phyloP scores from a whole-genome alignment of 53 echinoderm and acorn worm genomes.

The Antedon mediterranea region DNA sequence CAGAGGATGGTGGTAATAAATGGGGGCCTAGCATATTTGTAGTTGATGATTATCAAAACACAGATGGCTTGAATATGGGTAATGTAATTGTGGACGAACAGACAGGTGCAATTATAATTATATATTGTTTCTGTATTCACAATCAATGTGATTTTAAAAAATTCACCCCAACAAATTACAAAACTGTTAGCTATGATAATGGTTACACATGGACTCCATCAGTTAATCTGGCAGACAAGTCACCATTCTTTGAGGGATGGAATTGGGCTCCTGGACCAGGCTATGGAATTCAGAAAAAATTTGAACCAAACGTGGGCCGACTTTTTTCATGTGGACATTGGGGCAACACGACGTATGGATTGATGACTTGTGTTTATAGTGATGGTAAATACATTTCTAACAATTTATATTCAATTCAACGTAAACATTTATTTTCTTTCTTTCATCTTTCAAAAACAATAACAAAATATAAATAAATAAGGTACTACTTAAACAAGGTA shows the following conservation, averaged over 20 bases:
- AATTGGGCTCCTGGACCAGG: constrained; percentile 1
- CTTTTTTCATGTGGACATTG: neutral
- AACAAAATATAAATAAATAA: too few species aligned
- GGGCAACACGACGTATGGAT: neutral
- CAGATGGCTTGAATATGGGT: constrained; percentile 30
- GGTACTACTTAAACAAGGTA: too few species aligned
- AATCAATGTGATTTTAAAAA: constrained; percentile 11
- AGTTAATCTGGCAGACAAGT: constrained; percentile 17
- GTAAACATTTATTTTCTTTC: too few species aligned
- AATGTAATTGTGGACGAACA: constrained; percentile 24
- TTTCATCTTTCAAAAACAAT: too few species aligned
- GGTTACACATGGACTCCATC: constrained; percentile 31
- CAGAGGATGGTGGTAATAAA: constrained; percentile 16
- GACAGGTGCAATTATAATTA: constrained; percentile 14
- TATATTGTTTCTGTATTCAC: constrained; percentile 36
- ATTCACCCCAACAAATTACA: constrained; percentile 16
- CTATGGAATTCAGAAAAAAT: neutral
- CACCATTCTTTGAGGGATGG: constrained; percentile 12
- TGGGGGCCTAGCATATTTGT: constrained; percentile 22
- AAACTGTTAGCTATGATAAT: constrained; percentile 24
- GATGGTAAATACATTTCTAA: constrained; percentile 23
- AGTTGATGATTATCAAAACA: constrained; percentile 30
- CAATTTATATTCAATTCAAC: neutral
- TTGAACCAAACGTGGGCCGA: neutral
- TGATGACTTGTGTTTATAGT: constrained; percentile 35